These are phyloP conservation scores for Dipodomys spectabilis DNA, from an alignment of 2,113 vertebrate genomes.

Conservation along the genomic window DNA sequence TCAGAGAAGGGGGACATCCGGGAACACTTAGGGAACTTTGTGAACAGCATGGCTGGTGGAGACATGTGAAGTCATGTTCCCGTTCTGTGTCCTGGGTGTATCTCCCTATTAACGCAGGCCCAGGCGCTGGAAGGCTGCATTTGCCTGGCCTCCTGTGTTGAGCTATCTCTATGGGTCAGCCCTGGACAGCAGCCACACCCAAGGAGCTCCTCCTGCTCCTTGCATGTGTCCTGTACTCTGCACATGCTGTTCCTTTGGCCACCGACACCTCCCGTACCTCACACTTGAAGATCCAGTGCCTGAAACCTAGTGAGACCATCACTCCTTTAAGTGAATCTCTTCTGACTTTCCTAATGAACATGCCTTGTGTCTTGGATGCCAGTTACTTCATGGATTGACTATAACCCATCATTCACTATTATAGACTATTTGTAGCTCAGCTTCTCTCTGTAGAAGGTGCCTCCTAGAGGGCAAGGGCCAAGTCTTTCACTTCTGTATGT, in stretches of 20 bases:
- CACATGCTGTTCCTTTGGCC: not conserved
- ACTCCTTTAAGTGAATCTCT: not conserved
- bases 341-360: fast-evolving
- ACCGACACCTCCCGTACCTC: not conserved
- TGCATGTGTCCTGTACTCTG: not conserved
- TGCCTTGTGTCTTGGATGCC: not conserved
- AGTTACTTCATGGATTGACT: not conserved
- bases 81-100: fast-evolving
- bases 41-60: not conserved
- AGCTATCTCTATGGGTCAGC: not conserved
- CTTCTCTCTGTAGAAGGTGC: not conserved
- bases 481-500: not conserved
- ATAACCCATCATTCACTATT: fast-evolving
- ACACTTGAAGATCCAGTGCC: not conserved
- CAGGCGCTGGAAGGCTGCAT: not conserved
- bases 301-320: not conserved
- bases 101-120: not conserved
- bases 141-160: not conserved
- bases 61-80: not conserved
- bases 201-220: not conserved
- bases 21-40: not conserved
- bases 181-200: not conserved
- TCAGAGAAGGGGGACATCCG: too few species aligned
- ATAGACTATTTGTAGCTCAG: not conserved
- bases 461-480: too few species aligned